A percentile compares a stretch with the other conserved stretches of the same genome.
Conservation (phyloP, 1,140 invertebrate species). For the Scylla paramamosain region DNA sequence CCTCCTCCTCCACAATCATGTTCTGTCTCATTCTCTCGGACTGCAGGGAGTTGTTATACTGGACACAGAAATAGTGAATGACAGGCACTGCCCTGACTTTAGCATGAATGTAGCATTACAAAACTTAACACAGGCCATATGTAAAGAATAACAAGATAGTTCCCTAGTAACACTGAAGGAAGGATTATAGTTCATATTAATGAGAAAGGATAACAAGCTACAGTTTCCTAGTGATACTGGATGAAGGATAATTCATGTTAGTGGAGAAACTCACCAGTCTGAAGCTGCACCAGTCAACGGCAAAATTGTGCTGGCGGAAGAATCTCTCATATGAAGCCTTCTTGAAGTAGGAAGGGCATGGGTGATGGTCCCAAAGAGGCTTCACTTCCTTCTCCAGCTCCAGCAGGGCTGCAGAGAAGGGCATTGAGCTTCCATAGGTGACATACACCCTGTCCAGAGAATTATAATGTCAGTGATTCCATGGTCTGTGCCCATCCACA, state of each 20-base stretch:
- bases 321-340: constrained; percentile 90
- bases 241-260: too few species aligned
- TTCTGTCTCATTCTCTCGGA: constrained; percentile 7
- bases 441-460: constrained; percentile 87
- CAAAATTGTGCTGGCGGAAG: constrained; percentile 89
- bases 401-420: constrained; percentile 88
- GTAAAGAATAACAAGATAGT: too few species aligned
- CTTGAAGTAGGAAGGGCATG: constrained; percentile 91
- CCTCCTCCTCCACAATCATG: constrained; percentile 27
- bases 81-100: not conserved
- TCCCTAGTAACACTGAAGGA: not conserved
- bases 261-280: constrained; percentile 84
- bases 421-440: constrained; percentile 87
- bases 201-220: too few species aligned
- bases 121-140: not conserved
- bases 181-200: too few species aligned
- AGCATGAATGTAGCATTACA: not conserved
- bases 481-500: not conserved
- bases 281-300: constrained; percentile 94
- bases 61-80: not conserved
- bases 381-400: constrained; percentile 90
- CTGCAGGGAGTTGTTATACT: constrained; percentile 53
- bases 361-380: constrained; percentile 86
- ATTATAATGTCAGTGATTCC: not conserved
- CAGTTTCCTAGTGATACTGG: too few species aligned